These are phyloP conservation scores for Trachelus stipa DNA, from an alignment of 2,888 invertebrate genomes.

Conservation along the genomic window DNA sequence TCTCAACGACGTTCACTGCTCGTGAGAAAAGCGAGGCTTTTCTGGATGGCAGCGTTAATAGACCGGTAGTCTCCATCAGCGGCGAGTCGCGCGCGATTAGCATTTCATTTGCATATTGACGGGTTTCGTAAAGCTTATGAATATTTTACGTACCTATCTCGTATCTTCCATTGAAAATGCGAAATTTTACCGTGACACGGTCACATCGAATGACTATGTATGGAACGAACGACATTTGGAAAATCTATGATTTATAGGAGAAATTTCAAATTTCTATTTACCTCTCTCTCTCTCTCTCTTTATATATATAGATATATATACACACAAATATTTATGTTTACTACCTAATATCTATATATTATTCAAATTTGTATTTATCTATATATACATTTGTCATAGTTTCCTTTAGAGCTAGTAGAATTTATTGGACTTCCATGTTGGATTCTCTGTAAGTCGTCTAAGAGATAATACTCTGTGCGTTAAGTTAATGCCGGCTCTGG, in stretches of 20 bases:
- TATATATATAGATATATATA: too few species aligned
- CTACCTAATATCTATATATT: too few species aligned
- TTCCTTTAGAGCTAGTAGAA: not conserved
- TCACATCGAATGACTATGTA: not conserved
- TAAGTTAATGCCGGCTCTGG: not conserved
- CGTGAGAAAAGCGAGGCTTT: slow-evolving; percentile 28
- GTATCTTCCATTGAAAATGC: not conserved
- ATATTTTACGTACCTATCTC: slow-evolving; percentile 56
- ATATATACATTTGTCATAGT: not conserved
- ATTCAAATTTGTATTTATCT: too few species aligned
- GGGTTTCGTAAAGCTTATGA: slow-evolving; percentile 67
- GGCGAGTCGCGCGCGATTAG: slow-evolving; percentile 49
- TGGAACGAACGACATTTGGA: not conserved
- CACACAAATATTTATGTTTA: too few species aligned
- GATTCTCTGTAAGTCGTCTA: not conserved
- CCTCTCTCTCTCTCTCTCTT: too few species aligned
- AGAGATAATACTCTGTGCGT: not conserved
- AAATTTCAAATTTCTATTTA: too few species aligned
- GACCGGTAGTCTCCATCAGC: slow-evolving; percentile 48
- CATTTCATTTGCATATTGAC: slow-evolving; percentile 66
- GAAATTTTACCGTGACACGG: not conserved
- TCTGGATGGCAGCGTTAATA: slow-evolving; percentile 42
- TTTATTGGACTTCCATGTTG: not conserved
- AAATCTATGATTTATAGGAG: not conserved
- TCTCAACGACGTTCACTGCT: not conserved